Percentiles rank a stretch among this genome's conserved stretches.
Evolutionary conservation across 2,888 invertebrate genomes (phyloP).

Genomic region (Synanthedon formicaeformis): DNA sequence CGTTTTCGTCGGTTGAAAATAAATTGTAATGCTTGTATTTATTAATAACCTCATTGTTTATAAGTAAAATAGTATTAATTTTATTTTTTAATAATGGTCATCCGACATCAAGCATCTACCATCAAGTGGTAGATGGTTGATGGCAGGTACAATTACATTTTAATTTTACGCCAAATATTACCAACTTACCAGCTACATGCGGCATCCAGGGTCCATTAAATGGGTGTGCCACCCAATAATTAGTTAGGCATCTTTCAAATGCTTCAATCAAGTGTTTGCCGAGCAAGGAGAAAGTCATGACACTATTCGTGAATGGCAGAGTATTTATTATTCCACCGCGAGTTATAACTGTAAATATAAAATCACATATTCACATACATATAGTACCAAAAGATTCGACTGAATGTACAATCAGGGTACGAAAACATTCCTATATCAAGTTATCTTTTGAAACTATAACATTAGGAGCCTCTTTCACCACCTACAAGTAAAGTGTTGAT

Average conservation of each 20-base stretch:
- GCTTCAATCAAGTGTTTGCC: slow-evolving; percentile 74
- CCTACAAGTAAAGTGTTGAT: too few species aligned
- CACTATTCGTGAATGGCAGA: slow-evolving; percentile 79
- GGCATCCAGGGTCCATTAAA: slow-evolving; percentile 53
- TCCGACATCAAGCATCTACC: too few species aligned
- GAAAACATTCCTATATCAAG: too few species aligned
- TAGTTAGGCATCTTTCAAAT: slow-evolving; percentile 52
- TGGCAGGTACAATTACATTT: not conserved
- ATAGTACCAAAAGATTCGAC: too few species aligned
- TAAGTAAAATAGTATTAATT: not conserved
- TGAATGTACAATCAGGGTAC: too few species aligned
- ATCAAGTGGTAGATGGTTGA: not conserved
- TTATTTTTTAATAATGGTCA: too few species aligned
- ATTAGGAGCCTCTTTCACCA: too few species aligned
- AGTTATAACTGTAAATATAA: slow-evolving; percentile 71
- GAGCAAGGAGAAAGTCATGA: slow-evolving; percentile 73
- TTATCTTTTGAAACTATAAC: too few species aligned
- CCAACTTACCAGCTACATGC: slow-evolving; percentile 71
- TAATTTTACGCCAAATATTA: slow-evolving; percentile 8
- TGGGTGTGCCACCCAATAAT: slow-evolving; percentile 29
- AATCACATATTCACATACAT: too few species aligned
- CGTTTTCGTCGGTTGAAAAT: too few species aligned
- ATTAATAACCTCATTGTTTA: not conserved
- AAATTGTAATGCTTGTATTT: not conserved
- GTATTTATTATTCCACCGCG: slow-evolving; percentile 76